A percentile compares a stretch with the other conserved stretches of the same genome.
Conservation (phyloP, 2,888 invertebrate genomes). For the Hyppa rectilinea region DNA sequence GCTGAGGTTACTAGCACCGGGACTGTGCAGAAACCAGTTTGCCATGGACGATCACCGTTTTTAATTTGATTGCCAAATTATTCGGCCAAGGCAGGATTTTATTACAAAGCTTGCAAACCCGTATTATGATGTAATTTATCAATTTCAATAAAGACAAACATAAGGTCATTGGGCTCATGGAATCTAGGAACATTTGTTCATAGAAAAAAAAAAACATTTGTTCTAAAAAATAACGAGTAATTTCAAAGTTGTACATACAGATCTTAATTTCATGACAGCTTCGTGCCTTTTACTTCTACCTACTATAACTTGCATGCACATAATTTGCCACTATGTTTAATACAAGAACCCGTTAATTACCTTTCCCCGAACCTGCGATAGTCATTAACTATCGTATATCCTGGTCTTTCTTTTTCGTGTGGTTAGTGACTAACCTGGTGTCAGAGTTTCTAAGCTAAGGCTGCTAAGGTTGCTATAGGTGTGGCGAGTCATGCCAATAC, state of each 20-base stretch:
- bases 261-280: no score
- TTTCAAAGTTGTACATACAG: no score
- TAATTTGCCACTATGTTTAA: neutral
- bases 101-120: conserved; percentile 18
- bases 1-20: conserved; percentile 23
- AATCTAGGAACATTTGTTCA: neutral
- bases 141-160: conserved; percentile 12
- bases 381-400: neutral
- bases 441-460: no score
- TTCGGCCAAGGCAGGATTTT: conserved; percentile 53
- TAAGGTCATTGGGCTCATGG: neutral
- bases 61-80: conserved; percentile 58
- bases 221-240: neutral
- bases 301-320: neutral
- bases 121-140: conserved; percentile 29
- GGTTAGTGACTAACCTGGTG: no score
- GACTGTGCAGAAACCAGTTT: conserved; percentile 46
- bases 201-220: neutral
- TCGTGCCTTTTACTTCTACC: neutral
- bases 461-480: no score
- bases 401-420: no score
- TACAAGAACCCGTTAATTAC: neutral
- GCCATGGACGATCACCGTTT: conserved; percentile 41
- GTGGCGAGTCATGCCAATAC: no score
- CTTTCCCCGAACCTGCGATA: neutral